Base-by-base conservation (phyloP, 1,140 invertebrate species). In the Asbolus verrucosus region DNA sequence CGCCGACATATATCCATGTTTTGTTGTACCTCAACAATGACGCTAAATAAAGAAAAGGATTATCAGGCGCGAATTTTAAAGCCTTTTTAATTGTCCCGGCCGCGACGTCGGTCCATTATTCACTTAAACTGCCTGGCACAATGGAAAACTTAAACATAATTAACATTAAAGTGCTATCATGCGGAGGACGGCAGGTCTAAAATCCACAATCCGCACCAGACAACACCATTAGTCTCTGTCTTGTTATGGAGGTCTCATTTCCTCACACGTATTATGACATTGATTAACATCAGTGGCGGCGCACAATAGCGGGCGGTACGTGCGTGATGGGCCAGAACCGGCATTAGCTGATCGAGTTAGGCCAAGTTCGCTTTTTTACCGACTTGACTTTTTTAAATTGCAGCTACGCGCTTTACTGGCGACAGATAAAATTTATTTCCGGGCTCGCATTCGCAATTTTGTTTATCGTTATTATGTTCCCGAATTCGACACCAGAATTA, bases 261-360 rank as follows among this genome's bases (percentile, higher is more conserved):
- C 73, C 73, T 74, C 41, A 60, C 71, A 67, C 70, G 71, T 73
- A 72, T 74, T 75, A 76, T 76, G 75, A 76, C 70, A 74, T 74
- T 76, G 75, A 76, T 76, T 74, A 76, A 76, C 75, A 75, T 73
- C 72, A 61, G 31, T 66, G 19, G n/a, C 19, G 14, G 18, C 33
- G 38, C 46, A 61, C 65, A 65, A 67, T 33, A 46, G 19, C 27
- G 54, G 46, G 59, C 41, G 24, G 27, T 67, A 71, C 65, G 70
- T 71, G 70, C 69, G 69, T 70, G 62, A 31, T 54, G 13, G 8
- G 50, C 6, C 18, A 3, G 21, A n/a, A n/a, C n/a, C n/a, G n/a
- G n/a, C n/a, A n/a, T n/a, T n/a, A n/a, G n/a, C n/a, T 27, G 27
- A 11, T 41, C 15, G 11, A 13, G 38, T 41, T 13, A 41, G 2